These are phyloP conservation scores for Rhinichthys osculus DNA, from an alignment of 2,797 vertebrate species.

Conservation along the genomic window DNA sequence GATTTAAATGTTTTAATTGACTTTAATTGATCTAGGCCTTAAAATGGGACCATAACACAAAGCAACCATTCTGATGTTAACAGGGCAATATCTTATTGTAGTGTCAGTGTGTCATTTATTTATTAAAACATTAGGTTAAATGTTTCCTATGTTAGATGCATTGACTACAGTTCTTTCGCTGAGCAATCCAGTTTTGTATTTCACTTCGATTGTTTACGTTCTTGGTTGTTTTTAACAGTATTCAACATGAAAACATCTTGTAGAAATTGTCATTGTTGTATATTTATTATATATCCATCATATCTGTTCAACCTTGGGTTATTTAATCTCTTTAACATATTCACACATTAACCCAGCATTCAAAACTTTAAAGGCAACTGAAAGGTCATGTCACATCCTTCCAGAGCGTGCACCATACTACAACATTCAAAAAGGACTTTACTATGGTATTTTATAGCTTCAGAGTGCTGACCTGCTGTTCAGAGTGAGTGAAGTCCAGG, in stretches of 20 bases:
- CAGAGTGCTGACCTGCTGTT: not conserved
- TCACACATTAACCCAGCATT: conserved; percentile 10
- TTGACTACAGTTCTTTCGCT: conserved; percentile 1
- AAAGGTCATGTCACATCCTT: not conserved
- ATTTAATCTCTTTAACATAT: not conserved
- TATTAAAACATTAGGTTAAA: conserved; percentile 3
- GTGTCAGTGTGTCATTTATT: conserved; percentile 20
- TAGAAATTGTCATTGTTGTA: not conserved
- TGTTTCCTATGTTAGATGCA: not conserved
- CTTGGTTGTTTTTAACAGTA: conserved; percentile 35
- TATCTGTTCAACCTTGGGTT: not conserved
- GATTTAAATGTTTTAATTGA: conserved; percentile 2
- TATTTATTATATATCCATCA: conserved; percentile 9
- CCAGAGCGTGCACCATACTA: not conserved
- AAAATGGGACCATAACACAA: conserved; percentile 28
- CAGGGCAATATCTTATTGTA: not conserved
- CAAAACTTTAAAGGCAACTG: conserved; percentile 2
- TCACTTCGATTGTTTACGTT: conserved; percentile 20
- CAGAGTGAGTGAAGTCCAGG: not conserved
- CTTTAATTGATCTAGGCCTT: not conserved
- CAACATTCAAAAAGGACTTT: conserved; percentile 10
- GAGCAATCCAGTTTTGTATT: conserved; percentile 33
- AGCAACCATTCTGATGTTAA: conserved; percentile 6
- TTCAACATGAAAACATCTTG: not conserved
- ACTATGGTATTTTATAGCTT: not conserved